Base-by-base conservation (phyloP, 2,113 vertebrate species). In the Herpailurus yagouaroundi region DNA sequence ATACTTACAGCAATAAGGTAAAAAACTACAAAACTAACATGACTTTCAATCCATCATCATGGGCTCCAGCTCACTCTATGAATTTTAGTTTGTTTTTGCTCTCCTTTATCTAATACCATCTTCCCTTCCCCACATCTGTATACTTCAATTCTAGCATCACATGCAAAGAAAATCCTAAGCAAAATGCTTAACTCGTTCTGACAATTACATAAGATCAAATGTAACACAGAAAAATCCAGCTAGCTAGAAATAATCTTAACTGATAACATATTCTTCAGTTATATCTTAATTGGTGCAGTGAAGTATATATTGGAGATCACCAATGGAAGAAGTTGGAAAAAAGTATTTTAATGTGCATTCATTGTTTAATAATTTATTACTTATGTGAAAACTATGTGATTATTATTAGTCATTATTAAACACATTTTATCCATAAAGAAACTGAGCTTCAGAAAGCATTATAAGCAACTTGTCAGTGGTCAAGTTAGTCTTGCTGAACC, bases 181-280 rank as follows among this genome's bases (percentile, higher is more conserved):
- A 92, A 4, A 16, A 45, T 55, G 3, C 1, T 57, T 27, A 57
- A 10, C 0, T 3, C 60, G 16, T 4, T 81, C 16, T 87, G 8
- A 29, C 45, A 57, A 50, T n/a, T 27, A 31, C 14, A 29, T 48
- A 50, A 33, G 18, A 87, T 87, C 33, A 76, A 86, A 90, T 41
- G 18, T n/a, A 36, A 19, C 7, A 57, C 25, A 64, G 7, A 48
- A 5, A 92, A 73, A 60, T 25, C 5, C 11, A 63, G 1, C 33
- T 60, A 36, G 0, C 0, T 52, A 91, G 12, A 82, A 3, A 77
- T 18, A 12, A 81, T 1, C 5, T 15, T 69, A 83, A 84, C 0
- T 85, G 19, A 79, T 64, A 63, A 36, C 29, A 71, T 38, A 66
- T 50, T 12, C 25, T 68, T 52, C 48, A 79, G n/a, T 69, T 15